A percentile compares a stretch with the other conserved stretches of the same genome.
phyloP scores from a whole-genome alignment of 2,888 invertebrate genomes.

The Nemurella pictetii region DNA sequence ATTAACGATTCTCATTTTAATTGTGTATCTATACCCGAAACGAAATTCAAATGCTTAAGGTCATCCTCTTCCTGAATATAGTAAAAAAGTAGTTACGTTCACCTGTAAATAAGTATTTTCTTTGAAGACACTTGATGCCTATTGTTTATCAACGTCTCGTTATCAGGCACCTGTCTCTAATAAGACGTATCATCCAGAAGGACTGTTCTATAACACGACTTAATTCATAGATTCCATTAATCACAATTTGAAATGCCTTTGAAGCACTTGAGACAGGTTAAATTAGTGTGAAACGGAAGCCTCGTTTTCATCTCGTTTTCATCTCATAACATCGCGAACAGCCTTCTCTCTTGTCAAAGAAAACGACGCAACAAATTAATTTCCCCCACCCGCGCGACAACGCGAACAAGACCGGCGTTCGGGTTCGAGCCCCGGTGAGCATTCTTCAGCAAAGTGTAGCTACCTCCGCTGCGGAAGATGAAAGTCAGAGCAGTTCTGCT shows the following conservation, averaged over 20 bases:
- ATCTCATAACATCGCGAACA: not conserved
- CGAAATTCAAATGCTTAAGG: no score
- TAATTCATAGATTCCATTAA: not conserved
- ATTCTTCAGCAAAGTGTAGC: not conserved
- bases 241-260: slow-evolving; percentile 5
- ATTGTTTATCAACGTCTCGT: not conserved
- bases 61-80: no score
- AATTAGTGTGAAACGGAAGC: not conserved
- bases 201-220: not conserved
- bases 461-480: not conserved
- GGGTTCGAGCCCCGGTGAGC: not conserved
- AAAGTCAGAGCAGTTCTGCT: not conserved
- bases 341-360: not conserved
- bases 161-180: not conserved
- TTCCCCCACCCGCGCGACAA: not conserved
- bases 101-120: no score
- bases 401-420: not conserved
- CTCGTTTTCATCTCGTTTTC: not conserved
- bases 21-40: no score
- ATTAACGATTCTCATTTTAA: no score
- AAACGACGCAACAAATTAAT: not conserved
- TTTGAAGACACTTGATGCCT: not conserved
- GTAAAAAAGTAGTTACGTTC: no score
- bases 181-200: not conserved
- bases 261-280: not conserved